Evolutionary conservation across 2,113 vertebrate species (phyloP), one percentile per base, ranked within the genome.

Genomic region (Oreocharis arfaki): DNA sequence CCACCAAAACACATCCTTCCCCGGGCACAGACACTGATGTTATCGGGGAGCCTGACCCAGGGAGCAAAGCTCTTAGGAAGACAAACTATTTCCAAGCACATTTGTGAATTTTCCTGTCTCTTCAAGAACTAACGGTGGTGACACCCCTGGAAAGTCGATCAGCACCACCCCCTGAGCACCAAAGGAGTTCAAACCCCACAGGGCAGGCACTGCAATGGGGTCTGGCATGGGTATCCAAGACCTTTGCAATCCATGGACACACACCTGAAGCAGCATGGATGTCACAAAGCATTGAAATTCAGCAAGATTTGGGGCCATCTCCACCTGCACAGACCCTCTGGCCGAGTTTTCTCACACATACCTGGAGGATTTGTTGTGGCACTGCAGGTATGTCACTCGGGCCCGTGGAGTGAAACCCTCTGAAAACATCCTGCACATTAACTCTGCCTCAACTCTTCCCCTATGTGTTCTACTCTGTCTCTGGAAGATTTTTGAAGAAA

Each of bases 101-200:
- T 83, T 63, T 32, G 63, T 33, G 82, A 70, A 55, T 81, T 67
- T 53, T 28, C 20, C 27, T 14, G 23, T 42, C 78, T 91, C 4
- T 1, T 82, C 65, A 35, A 69, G 27, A 64, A 0, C 57, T 8
- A 14, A 9, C 33, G 19, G 9, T 0, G 0, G 16, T 28, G 47
- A 53, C 46, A 70, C 20, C 41, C 50, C 35, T 21, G 27, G 33
- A 37, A 84, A 77, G 15, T 3, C 65, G 44, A 14, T 10, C 39
- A 5, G 39, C 46, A 21, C 5, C 46, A 5, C 5, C 4, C 12
- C 10, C 50, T 32, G 39, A 44, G 1, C 3, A 27, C 28, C 3
- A 21, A 9, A 60, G 41, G n/a, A 11, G 13, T 12, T 30, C 33
- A 14, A 71, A 61, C 7, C 24, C 32, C 21, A 15, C 0, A 27